Conservation (phyloP, 2,797 vertebrate genomes). For the Manis pentadactyla region DNA sequence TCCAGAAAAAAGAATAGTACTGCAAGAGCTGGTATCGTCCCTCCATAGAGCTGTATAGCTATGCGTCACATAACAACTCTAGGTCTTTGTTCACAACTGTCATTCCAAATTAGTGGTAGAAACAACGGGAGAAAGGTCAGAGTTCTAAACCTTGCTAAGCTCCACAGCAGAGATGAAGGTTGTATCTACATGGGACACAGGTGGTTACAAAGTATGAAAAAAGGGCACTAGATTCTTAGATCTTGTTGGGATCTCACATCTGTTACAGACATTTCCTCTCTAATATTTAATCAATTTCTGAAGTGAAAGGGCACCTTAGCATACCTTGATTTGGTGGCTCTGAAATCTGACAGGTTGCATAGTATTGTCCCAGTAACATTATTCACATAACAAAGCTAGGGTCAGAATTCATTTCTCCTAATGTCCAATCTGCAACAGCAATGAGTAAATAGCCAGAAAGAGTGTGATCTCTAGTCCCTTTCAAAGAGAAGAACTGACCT, state of each 20-base stretch:
- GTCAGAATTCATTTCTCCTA: slow-evolving; percentile 37
- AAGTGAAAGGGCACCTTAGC: neutral
- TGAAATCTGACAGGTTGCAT: slow-evolving; percentile 41
- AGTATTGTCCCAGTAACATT: slow-evolving; percentile 22
- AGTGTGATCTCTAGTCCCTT: neutral
- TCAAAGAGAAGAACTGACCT: slow-evolving; percentile 28
- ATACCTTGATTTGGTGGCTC: slow-evolving; percentile 27
- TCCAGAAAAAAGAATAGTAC: neutral
- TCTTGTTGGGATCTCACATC: neutral
- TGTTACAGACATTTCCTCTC: neutral
- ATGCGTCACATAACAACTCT: neutral
- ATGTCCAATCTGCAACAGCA: slow-evolving; percentile 39
- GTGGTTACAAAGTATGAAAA: neutral
- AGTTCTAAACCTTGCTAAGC: neutral
- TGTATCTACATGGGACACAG: neutral
- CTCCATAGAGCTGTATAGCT: neutral
- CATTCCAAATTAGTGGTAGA: neutral
- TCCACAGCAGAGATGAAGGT: neutral
- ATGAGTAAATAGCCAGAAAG: slow-evolving; percentile 31
- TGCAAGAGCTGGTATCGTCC: neutral
- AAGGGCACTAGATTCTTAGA: neutral
- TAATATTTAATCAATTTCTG: neutral
- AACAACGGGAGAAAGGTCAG: neutral
- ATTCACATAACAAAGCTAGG: slow-evolving; percentile 42
- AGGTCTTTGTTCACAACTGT: neutral